Percentiles rank a stretch among this genome's conserved stretches.
Evolutionary conservation across 2,888 invertebrate species (phyloP).

Genomic region (Nomada lathburiana): DNA sequence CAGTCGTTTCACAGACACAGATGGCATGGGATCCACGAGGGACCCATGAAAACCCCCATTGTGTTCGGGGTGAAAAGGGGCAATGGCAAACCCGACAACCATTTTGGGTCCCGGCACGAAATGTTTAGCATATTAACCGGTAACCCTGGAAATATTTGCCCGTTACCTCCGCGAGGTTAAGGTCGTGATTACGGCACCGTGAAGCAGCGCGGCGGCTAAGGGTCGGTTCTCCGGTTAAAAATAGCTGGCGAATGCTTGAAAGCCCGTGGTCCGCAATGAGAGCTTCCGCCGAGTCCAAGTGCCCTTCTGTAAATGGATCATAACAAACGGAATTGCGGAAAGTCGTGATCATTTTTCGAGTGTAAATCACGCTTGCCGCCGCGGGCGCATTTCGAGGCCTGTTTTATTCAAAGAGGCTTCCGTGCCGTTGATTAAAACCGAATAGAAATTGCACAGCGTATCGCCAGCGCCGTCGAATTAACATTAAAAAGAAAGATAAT

Average conservation of each 20-base stretch:
- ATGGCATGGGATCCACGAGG: slow-evolving; percentile 69
- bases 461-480: neutral
- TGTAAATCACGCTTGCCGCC: slow-evolving; percentile 24
- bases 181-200: slow-evolving; percentile 65
- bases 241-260: slow-evolving; percentile 42
- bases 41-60: slow-evolving; percentile 77
- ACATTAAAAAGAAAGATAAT: neutral
- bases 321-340: slow-evolving; percentile 39
- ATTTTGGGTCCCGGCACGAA: slow-evolving; percentile 75
- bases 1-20: slow-evolving; percentile 76
- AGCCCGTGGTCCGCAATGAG: slow-evolving; percentile 44
- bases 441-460: too few relatives aligned
- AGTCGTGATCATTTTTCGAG: neutral
- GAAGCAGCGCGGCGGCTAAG: slow-evolving; percentile 38
- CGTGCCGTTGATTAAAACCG: neutral
- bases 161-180: slow-evolving; percentile 62
- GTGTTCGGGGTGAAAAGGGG: slow-evolving; percentile 76
- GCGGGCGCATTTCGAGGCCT: neutral
- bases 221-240: slow-evolving; percentile 46
- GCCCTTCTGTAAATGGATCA: slow-evolving; percentile 29
- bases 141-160: slow-evolving; percentile 61
- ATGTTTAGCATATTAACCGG: slow-evolving; percentile 76
- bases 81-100: slow-evolving; percentile 49
- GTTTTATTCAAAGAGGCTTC: neutral
- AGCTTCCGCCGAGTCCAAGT: slow-evolving; percentile 35